These are phyloP conservation scores for Plusia festucae DNA, from an alignment of 2,888 invertebrate genomes.

Conservation along the genomic window DNA sequence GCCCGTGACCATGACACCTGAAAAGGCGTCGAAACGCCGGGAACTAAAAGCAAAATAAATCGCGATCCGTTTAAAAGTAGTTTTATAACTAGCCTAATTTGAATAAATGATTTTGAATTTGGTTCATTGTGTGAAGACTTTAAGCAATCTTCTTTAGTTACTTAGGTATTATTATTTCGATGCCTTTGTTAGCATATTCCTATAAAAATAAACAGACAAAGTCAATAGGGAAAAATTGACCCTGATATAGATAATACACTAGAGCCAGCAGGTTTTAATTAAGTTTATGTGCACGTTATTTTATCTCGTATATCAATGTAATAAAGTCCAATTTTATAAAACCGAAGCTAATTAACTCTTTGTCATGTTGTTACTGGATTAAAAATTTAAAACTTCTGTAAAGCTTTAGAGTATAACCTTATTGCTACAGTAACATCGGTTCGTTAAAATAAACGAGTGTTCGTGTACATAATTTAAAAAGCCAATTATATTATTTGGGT, in stretches of 20 bases:
- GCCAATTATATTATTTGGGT: constrained; percentile 12
- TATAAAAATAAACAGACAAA: not conserved
- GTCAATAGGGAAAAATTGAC: not conserved
- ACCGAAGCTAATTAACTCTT: constrained; percentile 33
- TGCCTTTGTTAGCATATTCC: not conserved
- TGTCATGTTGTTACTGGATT: constrained; percentile 35
- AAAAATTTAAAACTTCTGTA: constrained; percentile 40
- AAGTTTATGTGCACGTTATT: constrained; percentile 15
- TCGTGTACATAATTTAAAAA: not conserved
- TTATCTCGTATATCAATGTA: constrained; percentile 11
- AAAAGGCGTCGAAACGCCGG: no score
- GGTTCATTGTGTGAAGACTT: no score
- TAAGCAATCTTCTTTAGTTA: no score
- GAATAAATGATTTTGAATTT: no score
- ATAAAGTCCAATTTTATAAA: constrained; percentile 33
- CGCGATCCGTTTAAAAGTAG: no score
- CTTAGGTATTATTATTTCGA: no score
- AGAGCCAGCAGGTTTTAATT: constrained; percentile 1
- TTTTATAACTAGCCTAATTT: no score
- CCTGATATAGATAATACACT: not conserved
- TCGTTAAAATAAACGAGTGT: not conserved
- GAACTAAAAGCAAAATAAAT: no score
- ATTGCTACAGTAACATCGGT: not conserved
- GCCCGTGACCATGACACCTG: no score
- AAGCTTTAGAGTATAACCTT: constrained; percentile 11